phyloP scores from a whole-genome alignment of 2,888 invertebrate genomes.

The Pterobdella sp. region DNA sequence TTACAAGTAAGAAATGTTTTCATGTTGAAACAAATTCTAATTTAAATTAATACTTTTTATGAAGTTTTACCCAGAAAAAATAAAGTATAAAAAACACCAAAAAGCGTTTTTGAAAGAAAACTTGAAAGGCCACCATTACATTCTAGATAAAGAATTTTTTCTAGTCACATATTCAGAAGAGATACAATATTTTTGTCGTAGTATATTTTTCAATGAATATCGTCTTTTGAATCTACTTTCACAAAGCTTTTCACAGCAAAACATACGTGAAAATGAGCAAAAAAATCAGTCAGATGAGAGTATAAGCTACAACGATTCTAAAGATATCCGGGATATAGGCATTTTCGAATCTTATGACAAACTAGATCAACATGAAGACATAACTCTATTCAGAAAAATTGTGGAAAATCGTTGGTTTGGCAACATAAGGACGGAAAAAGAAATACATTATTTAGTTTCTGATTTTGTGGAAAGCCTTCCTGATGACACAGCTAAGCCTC shows the following conservation, averaged over 20 bases:
- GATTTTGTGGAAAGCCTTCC: background rate
- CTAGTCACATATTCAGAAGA: no score
- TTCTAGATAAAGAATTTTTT: no score
- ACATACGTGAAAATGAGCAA: background rate
- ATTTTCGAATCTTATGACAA: no score
- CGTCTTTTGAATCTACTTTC: slow-evolving; percentile 6
- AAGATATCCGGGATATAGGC: background rate
- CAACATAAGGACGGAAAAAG: no score
- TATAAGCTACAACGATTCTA: background rate
- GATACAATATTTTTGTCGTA: background rate
- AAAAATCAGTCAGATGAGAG: no score
- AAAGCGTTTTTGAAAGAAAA: slow-evolving; percentile 1
- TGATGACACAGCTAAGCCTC: slow-evolving; percentile 1
- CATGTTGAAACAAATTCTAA: background rate
- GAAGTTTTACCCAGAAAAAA: slow-evolving; percentile 5
- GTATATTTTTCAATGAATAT: background rate
- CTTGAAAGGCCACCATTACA: no score
- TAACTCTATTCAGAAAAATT: no score
- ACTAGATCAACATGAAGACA: no score
- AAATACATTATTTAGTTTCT: no score
- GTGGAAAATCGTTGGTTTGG: no score
- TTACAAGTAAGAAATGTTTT: background rate
- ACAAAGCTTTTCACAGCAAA: background rate
- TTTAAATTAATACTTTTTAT: background rate
- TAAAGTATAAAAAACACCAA: background rate